A percentile compares a stretch with the other conserved stretches of the same genome.
These are phyloP conservation scores for Papilio polyxenes DNA, from an alignment of 1,140 invertebrate species.

Conservation along the genomic window DNA sequence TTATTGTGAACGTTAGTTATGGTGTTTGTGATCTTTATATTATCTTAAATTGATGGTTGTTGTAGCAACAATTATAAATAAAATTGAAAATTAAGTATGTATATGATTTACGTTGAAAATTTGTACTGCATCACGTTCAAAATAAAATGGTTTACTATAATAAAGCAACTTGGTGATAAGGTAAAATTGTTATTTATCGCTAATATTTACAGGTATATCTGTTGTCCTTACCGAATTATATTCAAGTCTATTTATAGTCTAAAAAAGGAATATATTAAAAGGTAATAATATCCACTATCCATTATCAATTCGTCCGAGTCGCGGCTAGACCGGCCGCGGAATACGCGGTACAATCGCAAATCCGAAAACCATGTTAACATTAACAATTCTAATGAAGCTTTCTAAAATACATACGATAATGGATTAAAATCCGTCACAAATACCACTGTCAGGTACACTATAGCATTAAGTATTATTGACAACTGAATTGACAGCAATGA, in stretches of 20 bases:
- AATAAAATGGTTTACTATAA: background rate
- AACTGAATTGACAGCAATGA: slow-evolving; percentile 17
- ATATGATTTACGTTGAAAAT: background rate
- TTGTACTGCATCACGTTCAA: background rate
- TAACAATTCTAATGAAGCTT: slow-evolving; percentile 61
- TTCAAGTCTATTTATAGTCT: background rate
- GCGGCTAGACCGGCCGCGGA: background rate
- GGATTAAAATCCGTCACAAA: slow-evolving; percentile 27
- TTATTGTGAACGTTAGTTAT: slow-evolving; percentile 31
- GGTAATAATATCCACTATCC: slow-evolving; percentile 20
- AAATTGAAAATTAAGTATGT: background rate
- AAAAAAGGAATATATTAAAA: slow-evolving; percentile 1
- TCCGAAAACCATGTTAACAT: slow-evolving; percentile 55
- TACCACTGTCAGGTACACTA: slow-evolving; percentile 8
- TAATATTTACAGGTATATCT: background rate
- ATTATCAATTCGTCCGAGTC: slow-evolving; percentile 1
- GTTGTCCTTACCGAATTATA: background rate
- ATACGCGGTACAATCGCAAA: slow-evolving; percentile 48
- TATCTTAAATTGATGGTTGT: slow-evolving; percentile 13
- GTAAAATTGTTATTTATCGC: background rate
- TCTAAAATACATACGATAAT: slow-evolving; percentile 38
- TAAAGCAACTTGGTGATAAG: background rate
- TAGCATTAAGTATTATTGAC: slow-evolving; percentile 28
- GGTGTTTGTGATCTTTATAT: slow-evolving; percentile 22
- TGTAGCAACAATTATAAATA: slow-evolving; percentile 2